Base-by-base conservation (phyloP, 1,140 invertebrate species). In the Diplogasteroides magnus region DNA sequence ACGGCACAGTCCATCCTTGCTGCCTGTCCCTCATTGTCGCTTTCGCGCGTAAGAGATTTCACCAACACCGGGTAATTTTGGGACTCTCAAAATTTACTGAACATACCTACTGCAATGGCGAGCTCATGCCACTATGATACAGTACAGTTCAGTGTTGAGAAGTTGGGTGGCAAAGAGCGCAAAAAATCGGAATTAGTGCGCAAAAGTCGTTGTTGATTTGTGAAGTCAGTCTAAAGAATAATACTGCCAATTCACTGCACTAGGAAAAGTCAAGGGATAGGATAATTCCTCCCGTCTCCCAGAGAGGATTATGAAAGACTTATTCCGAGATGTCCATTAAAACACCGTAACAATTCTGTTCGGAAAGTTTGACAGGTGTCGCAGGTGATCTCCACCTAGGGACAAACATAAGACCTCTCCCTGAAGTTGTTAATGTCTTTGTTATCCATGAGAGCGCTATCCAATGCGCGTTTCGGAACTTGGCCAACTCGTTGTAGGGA, bases 241-340 rank as follows among this genome's bases (percentile, higher is more conserved):
- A 61, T 15, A 19, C 15, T 61, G 15, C 60, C 15, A 23, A 19
- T 23, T 15, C n/a, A 26, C 26, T 61, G n/a, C 60, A 61, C 60
- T 26, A 15, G 15, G 15, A n/a, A n/a, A 61, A 15, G 15, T 23
- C 14, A 25, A 15, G 0, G 27, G 60, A 61, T 15, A 28, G 0
- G 14, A 15, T 26, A 15, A 15, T 15, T 19, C 14, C 55, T 56
- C 55, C 15, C 15, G 15, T 19, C 15, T 56, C 15, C 55, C 26
- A 61, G 60, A 15, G 14, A 15, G 26, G n/a, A 19, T 61, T 26
- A 19, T 61, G 60, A 61, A 61, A 25, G 60, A 15, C n/a, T 26
- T 61, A 15, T 61, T 61, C 60, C 14, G 60, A 61, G 60, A 61
- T 15, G 26, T 19, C 60, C 60, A 15, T 25, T 25, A 15, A 15